Base-by-base conservation (phyloP, 1,140 invertebrate genomes). In the Frieseomelitta varia region DNA sequence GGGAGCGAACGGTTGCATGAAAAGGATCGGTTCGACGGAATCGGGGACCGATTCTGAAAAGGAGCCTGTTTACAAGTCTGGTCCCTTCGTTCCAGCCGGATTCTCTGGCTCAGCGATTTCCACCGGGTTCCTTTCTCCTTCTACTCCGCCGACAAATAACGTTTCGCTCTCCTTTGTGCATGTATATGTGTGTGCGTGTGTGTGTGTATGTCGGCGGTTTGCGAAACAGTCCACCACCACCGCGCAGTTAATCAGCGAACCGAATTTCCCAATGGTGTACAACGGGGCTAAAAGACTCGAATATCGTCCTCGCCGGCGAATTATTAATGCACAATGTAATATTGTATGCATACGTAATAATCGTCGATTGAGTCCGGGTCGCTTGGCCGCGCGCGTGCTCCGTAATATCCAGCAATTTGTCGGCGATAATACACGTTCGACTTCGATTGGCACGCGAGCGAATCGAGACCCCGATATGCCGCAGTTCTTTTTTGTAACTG, bases 31-130 rank as follows among this genome's bases (percentile, higher is more conserved):
- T 53, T 27, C 47, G 53, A 14, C 12, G 4, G 65, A 30, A 83
- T 78, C 65, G 65, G 78, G 71, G 8, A 47, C 39, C 75, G 34
- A 53, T 79, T 61, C 81, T 69, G 24, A 61, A 61, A 61, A 61
- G 58, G 24, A 11, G 58, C 58, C 58, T 84, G 81, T 84, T 84
- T 84, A 72, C 81, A 79, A 84, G 81, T 79, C 75, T 39, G 39
- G 21, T 51, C 63, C 81, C 30, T 55, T 19, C 51, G 51, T 77
- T 77, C 68, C 55, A 68, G 39, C 24, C 73, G 73, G 55, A 82
- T 82, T 55, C 80, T 76, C 51, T 39, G 51, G 27, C 81, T 82
- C 81, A 69, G 81, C 81, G 73, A 34, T 78, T 69, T 78, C 39
- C 21, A n/a, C 2, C 19, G 39, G 39, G 21, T 15, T 39, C 6